Conservation (phyloP, 2,888 invertebrate genomes). For the Crioceris asparagi region DNA sequence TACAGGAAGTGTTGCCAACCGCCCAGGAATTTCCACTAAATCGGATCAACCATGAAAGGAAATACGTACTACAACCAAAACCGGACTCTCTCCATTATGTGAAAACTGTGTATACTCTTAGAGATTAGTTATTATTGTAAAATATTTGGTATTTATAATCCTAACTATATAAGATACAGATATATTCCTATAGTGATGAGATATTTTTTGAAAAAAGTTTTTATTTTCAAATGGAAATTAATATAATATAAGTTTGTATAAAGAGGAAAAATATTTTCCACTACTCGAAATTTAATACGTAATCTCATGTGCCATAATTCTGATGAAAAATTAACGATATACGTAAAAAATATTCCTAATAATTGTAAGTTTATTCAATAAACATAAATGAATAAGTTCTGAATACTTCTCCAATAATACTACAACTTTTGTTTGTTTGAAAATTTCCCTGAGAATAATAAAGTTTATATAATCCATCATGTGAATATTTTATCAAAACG, state of each 20-base stretch:
- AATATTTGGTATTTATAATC: slow-evolving; percentile 32
- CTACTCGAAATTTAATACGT: slow-evolving; percentile 20
- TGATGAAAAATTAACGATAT: slow-evolving; percentile 27
- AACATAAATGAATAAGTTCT: too few species aligned
- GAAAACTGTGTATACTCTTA: slow-evolving; percentile 38
- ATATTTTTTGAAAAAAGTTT: slow-evolving; percentile 28
- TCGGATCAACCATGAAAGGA: slow-evolving; percentile 22
- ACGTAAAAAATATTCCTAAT: slow-evolving; percentile 31
- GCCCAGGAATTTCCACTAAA: slow-evolving; percentile 28
- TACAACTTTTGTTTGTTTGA: too few species aligned
- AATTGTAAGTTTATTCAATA: too few species aligned
- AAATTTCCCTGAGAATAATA: too few species aligned
- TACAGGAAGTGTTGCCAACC: slow-evolving; percentile 30
- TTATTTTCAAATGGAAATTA: slow-evolving; percentile 19
- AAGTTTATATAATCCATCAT: too few species aligned
- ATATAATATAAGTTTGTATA: slow-evolving; percentile 21
- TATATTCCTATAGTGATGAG: slow-evolving; percentile 26
- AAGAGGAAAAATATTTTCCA: slow-evolving; percentile 11
- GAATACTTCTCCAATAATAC: too few species aligned
- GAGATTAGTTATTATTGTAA: slow-evolving; percentile 33
- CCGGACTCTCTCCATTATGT: slow-evolving; percentile 26
- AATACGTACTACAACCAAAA: slow-evolving; percentile 34
- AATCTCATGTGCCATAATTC: slow-evolving; percentile 29
- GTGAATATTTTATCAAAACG: too few species aligned
- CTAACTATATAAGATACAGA: slow-evolving; percentile 34